Conservation (phyloP, 2,113 vertebrate genomes). For the Mesembrinibis cayennensis region DNA sequence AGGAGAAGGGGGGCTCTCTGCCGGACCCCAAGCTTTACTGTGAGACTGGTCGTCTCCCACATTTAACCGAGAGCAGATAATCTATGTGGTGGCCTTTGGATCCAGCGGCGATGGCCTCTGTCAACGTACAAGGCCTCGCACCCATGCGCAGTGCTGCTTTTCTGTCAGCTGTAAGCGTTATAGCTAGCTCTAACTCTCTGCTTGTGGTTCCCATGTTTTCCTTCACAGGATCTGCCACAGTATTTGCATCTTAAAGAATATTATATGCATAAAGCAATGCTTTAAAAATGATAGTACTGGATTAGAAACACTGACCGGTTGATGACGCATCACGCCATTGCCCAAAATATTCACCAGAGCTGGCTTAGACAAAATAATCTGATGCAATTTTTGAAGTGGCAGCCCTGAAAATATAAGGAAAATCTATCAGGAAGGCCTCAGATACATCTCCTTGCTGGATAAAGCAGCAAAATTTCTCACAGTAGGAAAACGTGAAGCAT, state of each 20-base stretch:
- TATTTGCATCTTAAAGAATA: not conserved
- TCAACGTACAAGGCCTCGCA: accelerated
- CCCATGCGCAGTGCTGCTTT: not conserved
- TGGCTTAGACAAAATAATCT: not conserved
- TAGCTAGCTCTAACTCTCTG: not conserved
- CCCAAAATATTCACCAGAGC: not conserved
- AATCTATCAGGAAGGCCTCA: not conserved
- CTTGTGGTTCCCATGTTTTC: not conserved
- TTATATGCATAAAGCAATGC: not conserved
- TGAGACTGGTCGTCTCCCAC: accelerated
- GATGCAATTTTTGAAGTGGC: not conserved
- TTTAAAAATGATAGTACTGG: not conserved
- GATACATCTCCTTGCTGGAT: not conserved
- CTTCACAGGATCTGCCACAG: not conserved
- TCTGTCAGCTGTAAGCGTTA: not conserved
- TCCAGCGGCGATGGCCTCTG: accelerated
- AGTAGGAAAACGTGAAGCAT: accelerated
- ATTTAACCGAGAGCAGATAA: accelerated
- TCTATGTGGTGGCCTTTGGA: accelerated
- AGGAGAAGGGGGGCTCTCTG: not conserved
- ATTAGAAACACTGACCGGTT: not conserved
- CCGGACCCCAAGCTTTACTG: not conserved
- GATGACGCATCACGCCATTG: not conserved
- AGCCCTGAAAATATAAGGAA: not conserved
- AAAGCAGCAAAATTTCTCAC: not conserved